Conservation (phyloP, 2,888 invertebrate genomes). For the Amphiduros pacificus region DNA sequence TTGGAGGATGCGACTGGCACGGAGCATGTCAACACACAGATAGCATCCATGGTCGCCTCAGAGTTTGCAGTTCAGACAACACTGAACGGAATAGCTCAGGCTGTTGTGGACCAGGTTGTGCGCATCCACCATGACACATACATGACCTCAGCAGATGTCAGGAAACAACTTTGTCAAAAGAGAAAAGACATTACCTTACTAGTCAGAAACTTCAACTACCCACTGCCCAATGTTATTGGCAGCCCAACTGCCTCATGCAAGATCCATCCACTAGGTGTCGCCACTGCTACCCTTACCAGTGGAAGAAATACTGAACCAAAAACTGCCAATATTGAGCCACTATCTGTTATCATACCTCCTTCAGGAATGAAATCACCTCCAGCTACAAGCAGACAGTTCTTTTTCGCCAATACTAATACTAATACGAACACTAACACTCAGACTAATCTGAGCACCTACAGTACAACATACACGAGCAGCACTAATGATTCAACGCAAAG, state of each 20-base stretch:
- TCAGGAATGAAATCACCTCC: constrained; percentile 17
- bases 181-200: constrained; percentile 84
- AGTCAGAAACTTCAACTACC: constrained; percentile 83
- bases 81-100: constrained; percentile 80
- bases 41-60: constrained; percentile 51
- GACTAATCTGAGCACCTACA: constrained; percentile 20
- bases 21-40: constrained; percentile 68
- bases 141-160: constrained; percentile 60
- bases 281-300: background rate
- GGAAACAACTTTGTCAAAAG: constrained; percentile 60
- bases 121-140: constrained; percentile 80
- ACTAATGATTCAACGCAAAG: constrained; percentile 49
- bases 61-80: constrained; percentile 76
- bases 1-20: constrained; percentile 78
- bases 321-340: constrained; percentile 5
- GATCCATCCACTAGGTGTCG: constrained; percentile 2
- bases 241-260: constrained; percentile 46
- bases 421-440: background rate
- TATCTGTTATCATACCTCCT: constrained; percentile 29
- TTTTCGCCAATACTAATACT: constrained; percentile 16
- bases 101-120: constrained; percentile 81
- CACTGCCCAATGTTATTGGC: constrained; percentile 68
- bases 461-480: constrained; percentile 40
- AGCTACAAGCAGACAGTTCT: background rate
- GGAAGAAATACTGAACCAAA: background rate